phyloP scores from a whole-genome alignment of 2,888 invertebrate species.

The Marasmarcha lunaedactyla region DNA sequence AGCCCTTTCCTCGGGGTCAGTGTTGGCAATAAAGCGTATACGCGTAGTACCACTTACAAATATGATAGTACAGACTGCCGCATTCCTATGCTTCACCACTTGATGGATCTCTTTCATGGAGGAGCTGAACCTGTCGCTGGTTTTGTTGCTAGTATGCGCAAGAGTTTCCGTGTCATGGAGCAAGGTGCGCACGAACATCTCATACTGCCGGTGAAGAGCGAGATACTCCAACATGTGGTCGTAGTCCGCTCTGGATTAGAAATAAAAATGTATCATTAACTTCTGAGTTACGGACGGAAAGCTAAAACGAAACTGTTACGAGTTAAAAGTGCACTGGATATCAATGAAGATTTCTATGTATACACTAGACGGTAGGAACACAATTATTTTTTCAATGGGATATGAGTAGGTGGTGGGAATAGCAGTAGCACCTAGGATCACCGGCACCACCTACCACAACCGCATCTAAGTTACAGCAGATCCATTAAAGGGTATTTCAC shows the following conservation, averaged over 20 bases:
- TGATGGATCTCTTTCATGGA: conserved; percentile 75
- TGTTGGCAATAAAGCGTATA: too few species aligned
- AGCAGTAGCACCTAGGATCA: too few species aligned
- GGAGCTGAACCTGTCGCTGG: conserved; percentile 50
- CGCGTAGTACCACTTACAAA: too few species aligned
- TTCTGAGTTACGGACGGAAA: neutral
- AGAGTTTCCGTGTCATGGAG: conserved; percentile 62
- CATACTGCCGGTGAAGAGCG: conserved; percentile 72
- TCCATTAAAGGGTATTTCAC: neutral
- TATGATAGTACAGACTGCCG: conserved; percentile 82
- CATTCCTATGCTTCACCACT: conserved; percentile 79
- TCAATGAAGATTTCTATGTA: too few species aligned
- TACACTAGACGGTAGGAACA: too few species aligned
- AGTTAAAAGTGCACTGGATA: too few species aligned
- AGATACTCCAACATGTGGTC: conserved; percentile 63
- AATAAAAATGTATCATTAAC: neutral
- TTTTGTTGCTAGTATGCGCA: conserved; percentile 30
- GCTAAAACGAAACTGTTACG: neutral
- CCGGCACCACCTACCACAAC: neutral
- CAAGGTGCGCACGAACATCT: conserved; percentile 70
- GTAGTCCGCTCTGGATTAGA: conserved; percentile 36
- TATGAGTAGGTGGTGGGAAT: too few species aligned
- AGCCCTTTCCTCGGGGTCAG: too few species aligned
- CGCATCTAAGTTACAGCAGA: neutral
- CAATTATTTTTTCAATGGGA: too few species aligned